A percentile compares a stretch with the other conserved stretches of the same genome.
These are phyloP conservation scores for Drosophila littoralis DNA, from an alignment of 1,140 invertebrate genomes.

Conservation along the genomic window DNA sequence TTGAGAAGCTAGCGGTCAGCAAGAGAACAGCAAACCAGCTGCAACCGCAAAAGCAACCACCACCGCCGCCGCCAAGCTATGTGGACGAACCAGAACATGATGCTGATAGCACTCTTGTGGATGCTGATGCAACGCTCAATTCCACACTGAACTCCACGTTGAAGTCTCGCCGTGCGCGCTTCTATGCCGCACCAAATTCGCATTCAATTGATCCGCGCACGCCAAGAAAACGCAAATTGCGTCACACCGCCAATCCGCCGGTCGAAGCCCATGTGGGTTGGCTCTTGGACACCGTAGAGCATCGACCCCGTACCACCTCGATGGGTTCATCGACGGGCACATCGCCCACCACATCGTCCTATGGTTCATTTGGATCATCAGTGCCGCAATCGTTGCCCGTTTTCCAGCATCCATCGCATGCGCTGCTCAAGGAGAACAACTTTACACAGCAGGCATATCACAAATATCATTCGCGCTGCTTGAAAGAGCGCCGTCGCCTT, in stretches of 20 bases:
- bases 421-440: constrained; percentile 97
- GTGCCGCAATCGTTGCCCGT: constrained; percentile 92
- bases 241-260: constrained; percentile 96
- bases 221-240: constrained; percentile 94
- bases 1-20: constrained; percentile 91
- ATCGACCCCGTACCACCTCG: constrained; percentile 90
- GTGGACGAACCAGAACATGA: constrained; percentile 68
- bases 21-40: constrained; percentile 84
- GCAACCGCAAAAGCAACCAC: constrained; percentile 88
- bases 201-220: constrained; percentile 88
- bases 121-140: constrained; percentile 70
- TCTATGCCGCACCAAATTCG: constrained; percentile 97
- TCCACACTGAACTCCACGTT: constrained; percentile 64
- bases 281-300: constrained; percentile 96
- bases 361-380: constrained; percentile 90
- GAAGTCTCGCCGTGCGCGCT: constrained; percentile 87
- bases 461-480: constrained; percentile 96
- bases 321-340: constrained; percentile 90
- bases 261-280: constrained; percentile 98
- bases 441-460: constrained; percentile 99
- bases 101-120: constrained; percentile 62
- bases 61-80: constrained; percentile 88
- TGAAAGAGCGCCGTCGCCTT: constrained; percentile 96
- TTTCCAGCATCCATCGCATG: constrained; percentile 98
- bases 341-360: constrained; percentile 90